A percentile compares a stretch with the other conserved stretches of the same genome.
Evolutionary conservation across 2,888 invertebrate genomes (phyloP).

Genomic region (Callyntrura guangdongensis): DNA sequence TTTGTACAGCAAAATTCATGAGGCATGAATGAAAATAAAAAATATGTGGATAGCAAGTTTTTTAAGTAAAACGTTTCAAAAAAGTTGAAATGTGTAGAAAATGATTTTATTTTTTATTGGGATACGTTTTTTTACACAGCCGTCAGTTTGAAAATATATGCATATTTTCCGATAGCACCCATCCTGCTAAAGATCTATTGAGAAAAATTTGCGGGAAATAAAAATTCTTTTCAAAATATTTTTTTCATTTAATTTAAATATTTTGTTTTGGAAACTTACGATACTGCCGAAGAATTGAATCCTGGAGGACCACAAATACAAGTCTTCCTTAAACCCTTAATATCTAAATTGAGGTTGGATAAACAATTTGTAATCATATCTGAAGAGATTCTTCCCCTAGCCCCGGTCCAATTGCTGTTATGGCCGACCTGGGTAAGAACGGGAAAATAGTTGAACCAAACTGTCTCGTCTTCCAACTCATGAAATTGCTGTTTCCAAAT

Average conservation of each 20-base stretch:
- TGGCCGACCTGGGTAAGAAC: conserved; percentile 32
- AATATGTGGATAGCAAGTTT: background rate
- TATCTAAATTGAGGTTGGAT: background rate
- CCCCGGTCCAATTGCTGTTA: conserved; percentile 21
- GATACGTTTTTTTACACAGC: too few species aligned
- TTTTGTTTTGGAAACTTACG: conserved; percentile 39
- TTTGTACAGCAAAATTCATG: conserved; percentile 25
- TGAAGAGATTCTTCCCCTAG: conserved; percentile 24
- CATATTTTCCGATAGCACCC: conserved; percentile 49
- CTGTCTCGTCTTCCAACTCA: background rate
- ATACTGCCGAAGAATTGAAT: conserved; percentile 52
- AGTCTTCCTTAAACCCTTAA: conserved; percentile 28
- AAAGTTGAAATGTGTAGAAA: background rate
- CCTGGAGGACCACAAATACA: conserved; percentile 69
- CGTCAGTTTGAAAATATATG: conserved; percentile 51
- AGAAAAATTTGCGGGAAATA: background rate
- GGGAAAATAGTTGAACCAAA: conserved; percentile 68
- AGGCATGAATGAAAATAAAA: conserved; percentile 24
- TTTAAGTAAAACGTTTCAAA: background rate
- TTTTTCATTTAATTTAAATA: background rate
- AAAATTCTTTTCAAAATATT: background rate
- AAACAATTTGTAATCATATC: conserved; percentile 18
- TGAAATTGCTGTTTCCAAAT: conserved; percentile 48
- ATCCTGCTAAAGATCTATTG: conserved; percentile 36
- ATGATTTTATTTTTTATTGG: background rate